Base-by-base conservation (phyloP, 2,888 invertebrate species). In the Miltochrista miniata region DNA sequence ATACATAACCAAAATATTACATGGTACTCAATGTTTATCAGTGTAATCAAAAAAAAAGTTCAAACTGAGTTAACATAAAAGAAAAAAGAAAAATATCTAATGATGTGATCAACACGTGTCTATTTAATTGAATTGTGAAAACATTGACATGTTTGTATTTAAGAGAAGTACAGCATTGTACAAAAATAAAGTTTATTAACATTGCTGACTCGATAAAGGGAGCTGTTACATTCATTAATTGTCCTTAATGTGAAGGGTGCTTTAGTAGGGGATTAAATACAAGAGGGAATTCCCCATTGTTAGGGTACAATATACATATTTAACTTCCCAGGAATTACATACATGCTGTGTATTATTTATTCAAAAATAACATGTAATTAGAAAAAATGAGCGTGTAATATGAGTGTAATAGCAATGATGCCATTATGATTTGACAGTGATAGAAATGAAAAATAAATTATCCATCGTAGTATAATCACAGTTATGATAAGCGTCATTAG, bases 181-280 rank as follows among this genome's bases (percentile, higher is more conserved):
- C 62, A 73, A 72, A 81, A 85, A 85, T 85, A 81, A 74, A 84
- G 81, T 85, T 41, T 87, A 87, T 84, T 78, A 80, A 81, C 77
- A 83, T 83, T 82, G 84, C 85, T 84, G 79, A 83, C 77, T 83
- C 74, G 72, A 79, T 79, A 78, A 85, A 85, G 85, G 87, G 85
- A 74, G 78, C 81, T 82, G 80, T 81, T 81, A 85, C 84, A 85
- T 72, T 83, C 89, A 90, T 90, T 90, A 86, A 89, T 87, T 86
- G 87, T 86, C 71, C 76, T 79, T 85, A 85, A 87, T 83, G 78
- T 76, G 74, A 70, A 81, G 79, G 85, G 87, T 71, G 74, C 76
- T 72, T 68, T 61, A 66, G 73, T 64, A 78, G 82, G 84, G 81
- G 80, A 81, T 77, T 78, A 65, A 68, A 65, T 72, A 65, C 76